Evolutionary conservation across 2,797 vertebrate species (phyloP).

Genomic region (Tragopan temminckii): DNA sequence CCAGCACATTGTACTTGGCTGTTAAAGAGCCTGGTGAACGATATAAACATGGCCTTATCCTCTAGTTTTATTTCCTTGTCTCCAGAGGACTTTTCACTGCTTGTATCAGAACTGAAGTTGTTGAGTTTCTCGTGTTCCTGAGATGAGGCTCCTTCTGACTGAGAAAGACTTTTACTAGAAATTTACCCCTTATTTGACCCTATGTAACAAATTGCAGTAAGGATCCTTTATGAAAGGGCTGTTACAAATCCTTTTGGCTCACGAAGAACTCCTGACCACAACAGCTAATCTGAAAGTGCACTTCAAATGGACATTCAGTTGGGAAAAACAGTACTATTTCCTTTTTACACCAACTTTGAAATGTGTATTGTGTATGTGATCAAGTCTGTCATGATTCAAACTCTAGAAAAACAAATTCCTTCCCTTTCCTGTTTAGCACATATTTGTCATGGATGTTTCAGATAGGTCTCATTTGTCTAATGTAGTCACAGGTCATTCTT

Average conservation of each 20-base stretch:
- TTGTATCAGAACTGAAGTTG: background rate
- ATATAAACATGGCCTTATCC: background rate
- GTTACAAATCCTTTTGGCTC: background rate
- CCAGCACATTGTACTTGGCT: background rate
- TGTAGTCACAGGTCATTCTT: background rate
- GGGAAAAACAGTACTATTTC: background rate
- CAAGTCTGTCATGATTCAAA: background rate
- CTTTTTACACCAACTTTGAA: background rate
- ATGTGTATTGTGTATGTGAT: background rate
- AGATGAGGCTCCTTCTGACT: background rate
- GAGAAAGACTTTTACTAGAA: background rate
- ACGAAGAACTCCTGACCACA: background rate
- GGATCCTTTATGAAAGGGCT: background rate
- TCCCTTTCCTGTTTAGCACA: background rate
- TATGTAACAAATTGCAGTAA: background rate
- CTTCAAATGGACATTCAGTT: background rate
- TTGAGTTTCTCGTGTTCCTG: background rate
- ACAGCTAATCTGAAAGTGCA: background rate
- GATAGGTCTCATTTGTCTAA: background rate
- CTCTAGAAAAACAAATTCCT: background rate
- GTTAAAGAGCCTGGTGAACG: background rate
- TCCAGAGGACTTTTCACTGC: background rate
- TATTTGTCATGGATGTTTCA: conserved; percentile 2
- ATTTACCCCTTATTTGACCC: background rate
- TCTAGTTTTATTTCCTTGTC: background rate